phyloP scores from a whole-genome alignment of 1,140 invertebrate species.

The Eurytemora carolleeae region DNA sequence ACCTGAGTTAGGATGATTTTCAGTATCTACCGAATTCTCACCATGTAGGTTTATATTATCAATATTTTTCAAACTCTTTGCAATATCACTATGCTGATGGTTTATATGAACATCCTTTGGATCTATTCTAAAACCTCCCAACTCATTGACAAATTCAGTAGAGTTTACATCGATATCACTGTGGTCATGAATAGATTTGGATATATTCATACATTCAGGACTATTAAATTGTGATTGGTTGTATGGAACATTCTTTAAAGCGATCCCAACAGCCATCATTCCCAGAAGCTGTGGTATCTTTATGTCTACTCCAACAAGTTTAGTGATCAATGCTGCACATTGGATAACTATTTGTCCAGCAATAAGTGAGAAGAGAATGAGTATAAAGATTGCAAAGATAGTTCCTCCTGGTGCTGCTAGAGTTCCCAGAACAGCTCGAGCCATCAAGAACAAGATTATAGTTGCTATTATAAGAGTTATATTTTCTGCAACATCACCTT shows the following conservation, averaged over 20 bases:
- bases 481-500: background rate
- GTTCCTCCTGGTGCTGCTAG: background rate
- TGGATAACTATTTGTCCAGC: conserved; percentile 47
- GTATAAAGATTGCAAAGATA: conserved; percentile 3
- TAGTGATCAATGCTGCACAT: conserved; percentile 27
- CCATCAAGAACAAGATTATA: background rate
- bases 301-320: background rate
- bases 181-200: background rate
- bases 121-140: no score
- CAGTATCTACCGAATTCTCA: no score
- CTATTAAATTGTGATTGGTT: conserved; percentile 19
- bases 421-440: background rate
- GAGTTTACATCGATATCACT: no score
- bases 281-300: conserved; percentile 60
- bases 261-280: conserved; percentile 57
- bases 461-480: background rate
- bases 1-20: no score
- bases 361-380: conserved; percentile 9
- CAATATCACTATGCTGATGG: no score
- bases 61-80: no score
- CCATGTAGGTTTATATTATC: no score
- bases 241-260: conserved; percentile 45
- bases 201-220: background rate
- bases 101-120: no score
- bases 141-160: no score